phyloP scores from a whole-genome alignment of 1,140 invertebrate genomes.

The Pogonomyrmex barbatus region DNA sequence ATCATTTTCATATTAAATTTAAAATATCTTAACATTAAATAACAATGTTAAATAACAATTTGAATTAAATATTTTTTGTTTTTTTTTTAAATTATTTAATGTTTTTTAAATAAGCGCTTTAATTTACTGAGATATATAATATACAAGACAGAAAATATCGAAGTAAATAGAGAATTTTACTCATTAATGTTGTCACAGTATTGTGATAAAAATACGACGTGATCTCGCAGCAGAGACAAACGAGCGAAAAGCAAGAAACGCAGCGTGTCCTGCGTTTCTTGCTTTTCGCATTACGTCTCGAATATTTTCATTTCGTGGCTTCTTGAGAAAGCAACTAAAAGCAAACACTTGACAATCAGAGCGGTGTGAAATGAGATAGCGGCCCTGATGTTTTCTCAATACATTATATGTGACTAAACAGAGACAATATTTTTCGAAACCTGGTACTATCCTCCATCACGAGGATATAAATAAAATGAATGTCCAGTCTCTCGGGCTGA shows the following conservation, averaged over 20 bases:
- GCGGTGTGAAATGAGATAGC: background rate
- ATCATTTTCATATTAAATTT: conserved; percentile 22
- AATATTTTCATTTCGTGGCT: background rate
- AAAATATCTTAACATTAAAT: background rate
- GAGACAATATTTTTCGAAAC: background rate
- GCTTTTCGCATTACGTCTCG: background rate
- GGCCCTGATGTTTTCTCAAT: conserved; percentile 15
- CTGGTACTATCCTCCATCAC: background rate
- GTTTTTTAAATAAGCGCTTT: background rate
- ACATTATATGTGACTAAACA: conserved; percentile 18
- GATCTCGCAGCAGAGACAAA: background rate
- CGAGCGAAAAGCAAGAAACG: background rate
- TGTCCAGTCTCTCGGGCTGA: background rate
- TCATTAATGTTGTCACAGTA: background rate
- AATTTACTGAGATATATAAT: background rate
- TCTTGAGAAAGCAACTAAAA: background rate
- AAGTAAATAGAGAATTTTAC: conserved; percentile 10
- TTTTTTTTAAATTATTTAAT: background rate
- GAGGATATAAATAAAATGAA: conserved; percentile 31
- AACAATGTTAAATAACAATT: background rate
- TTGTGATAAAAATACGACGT: background rate
- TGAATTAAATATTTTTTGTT: background rate
- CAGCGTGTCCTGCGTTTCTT: background rate
- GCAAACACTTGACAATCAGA: conserved; percentile 13
- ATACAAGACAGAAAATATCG: background rate